A percentile compares a stretch with the other conserved stretches of the same genome.
Conservation (phyloP, 2,113 vertebrate genomes). For the Dicentrarchus labrax region DNA sequence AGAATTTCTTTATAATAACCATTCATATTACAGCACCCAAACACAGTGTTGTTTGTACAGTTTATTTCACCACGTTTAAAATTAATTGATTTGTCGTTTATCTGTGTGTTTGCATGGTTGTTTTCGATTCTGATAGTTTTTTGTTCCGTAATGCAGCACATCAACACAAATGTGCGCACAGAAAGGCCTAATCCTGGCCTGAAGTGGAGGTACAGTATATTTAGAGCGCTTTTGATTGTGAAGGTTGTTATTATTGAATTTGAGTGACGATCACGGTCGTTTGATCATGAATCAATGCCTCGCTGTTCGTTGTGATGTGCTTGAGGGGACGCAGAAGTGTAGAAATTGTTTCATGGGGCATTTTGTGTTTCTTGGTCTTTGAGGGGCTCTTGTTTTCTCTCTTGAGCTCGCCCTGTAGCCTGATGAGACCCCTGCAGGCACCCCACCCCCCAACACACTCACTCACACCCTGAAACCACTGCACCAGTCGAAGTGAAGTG, state of each 20-base stretch:
- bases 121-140: slow-evolving; percentile 78
- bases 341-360: slow-evolving; percentile 82
- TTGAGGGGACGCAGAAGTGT: slow-evolving; percentile 75
- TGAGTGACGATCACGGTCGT: slow-evolving; percentile 84
- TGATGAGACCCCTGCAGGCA: slow-evolving; percentile 77
- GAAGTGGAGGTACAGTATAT: slow-evolving; percentile 83
- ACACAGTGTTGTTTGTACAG: slow-evolving; percentile 46
- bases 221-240: slow-evolving; percentile 77
- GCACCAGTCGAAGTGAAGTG: slow-evolving; percentile 71
- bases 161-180: slow-evolving; percentile 73
- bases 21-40: slow-evolving; percentile 40
- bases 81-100: slow-evolving; percentile 85
- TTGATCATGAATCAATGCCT: slow-evolving; percentile 84
- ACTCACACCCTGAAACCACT: slow-evolving; percentile 56
- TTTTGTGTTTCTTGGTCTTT: slow-evolving; percentile 64
- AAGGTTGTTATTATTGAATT: slow-evolving; percentile 83
- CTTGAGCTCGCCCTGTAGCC: slow-evolving; percentile 75
- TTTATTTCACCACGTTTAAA: slow-evolving; percentile 65
- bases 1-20: slow-evolving; percentile 37
- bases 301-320: slow-evolving; percentile 67
- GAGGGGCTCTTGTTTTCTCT: slow-evolving; percentile 73
- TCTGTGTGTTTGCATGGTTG: slow-evolving; percentile 77
- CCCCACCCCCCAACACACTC: slow-evolving; percentile 2
- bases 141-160: slow-evolving; percentile 83
- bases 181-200: slow-evolving; percentile 86